Evolutionary conservation across 2,888 invertebrate genomes (phyloP), one percentile per base, ranked within the genome.

Genomic region (Cacoxenus indagator): DNA sequence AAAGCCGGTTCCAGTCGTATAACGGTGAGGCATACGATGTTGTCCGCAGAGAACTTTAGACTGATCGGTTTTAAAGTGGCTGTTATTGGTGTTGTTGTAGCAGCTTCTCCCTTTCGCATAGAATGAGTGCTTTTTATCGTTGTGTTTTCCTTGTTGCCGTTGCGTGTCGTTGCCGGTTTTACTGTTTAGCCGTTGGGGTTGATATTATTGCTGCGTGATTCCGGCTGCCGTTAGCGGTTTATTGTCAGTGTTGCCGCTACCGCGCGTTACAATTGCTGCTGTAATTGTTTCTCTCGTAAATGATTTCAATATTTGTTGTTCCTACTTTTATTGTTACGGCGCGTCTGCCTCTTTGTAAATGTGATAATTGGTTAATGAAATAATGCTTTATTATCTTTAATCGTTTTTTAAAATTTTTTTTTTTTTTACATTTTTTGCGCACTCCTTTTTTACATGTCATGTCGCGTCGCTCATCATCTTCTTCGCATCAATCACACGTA

Each of bases 351-450:
- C 14, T 3, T 26, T 14, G 19, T 43, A 59, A 59, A 59, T 59
- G 31, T 61, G 43, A 37, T 61, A 61, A 61, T 37, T 61, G 59
- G 22, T 31, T 37, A 61, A 61, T 61, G 37, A 61, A 61, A 61
- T 37, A 37, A 26, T 27, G 11, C 26, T 55, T 55, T 19, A 43
- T 2, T 43, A 4, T 43, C 22, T 51, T 51, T 51, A 3, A 17
- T 17, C 48, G n/a, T 48, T 48, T 48, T 19, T 48, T 1, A n/a
- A 48, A 17, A 48, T 51, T 51, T 51, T 17, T 51, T 51, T 22
- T 8, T 51, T 22, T 51, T 22, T 22, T 51, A n/a, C 22, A 51
- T 22, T 48, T 4, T 31, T 1, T 37, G 37, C 14, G 5, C 37
- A 14, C 37, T 37, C 8, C 37, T 37, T 37, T n/a, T n/a, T n/a